Base-by-base conservation (phyloP, 2,113 vertebrate species). In the Etheostoma spectabile region DNA sequence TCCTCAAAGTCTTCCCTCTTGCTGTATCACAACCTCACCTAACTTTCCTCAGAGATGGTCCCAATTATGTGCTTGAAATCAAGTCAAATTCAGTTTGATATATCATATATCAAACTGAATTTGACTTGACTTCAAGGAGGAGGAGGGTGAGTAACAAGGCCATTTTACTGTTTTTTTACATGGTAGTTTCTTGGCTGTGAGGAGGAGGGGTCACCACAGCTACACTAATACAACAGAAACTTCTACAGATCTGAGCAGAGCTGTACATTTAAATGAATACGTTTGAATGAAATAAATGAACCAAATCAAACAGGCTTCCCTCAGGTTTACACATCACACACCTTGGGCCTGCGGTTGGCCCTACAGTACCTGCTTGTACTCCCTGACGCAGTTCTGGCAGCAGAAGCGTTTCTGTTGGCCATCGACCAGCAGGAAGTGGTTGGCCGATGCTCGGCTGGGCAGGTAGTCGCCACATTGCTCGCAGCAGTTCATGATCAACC, bases 371-470 rank as follows among this genome's bases (percentile, higher is more conserved):
- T 98, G 98, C 92, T 98, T 99, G 93, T 96, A 99, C 90, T 99
- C 98, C 93, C 93, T 96, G 95, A 98, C 96, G 87, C 98, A 99
- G 94, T 96, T 97, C 88, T 97, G 97, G 93, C 97, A 98, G 93
- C 98, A 99, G 95, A 99, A 99, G 86, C 98, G 96, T 89, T 99
- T 99, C 94, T 98, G 98, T 92, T 99, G 97, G 60, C 98, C 98
- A 16, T 99, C 98, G 67, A 99, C 93, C 86, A 97, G 95, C 86
- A 99, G 92, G 80, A 97, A 95, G 92, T 99, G 98, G 93, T 98
- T 99, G 84, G 97, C 97, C 27, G 97, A 96, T 60, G 97, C 96
- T 93, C 97, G 96, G 93, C 93, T 99, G 82, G 98, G 97, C 86
- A 99, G 96, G 91, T 99, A 99, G 87, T 99, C 97, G 10, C 98